Evolutionary conservation across 2,797 vertebrate genomes (phyloP).

Genomic region (Hypotaenidia okinawae): DNA sequence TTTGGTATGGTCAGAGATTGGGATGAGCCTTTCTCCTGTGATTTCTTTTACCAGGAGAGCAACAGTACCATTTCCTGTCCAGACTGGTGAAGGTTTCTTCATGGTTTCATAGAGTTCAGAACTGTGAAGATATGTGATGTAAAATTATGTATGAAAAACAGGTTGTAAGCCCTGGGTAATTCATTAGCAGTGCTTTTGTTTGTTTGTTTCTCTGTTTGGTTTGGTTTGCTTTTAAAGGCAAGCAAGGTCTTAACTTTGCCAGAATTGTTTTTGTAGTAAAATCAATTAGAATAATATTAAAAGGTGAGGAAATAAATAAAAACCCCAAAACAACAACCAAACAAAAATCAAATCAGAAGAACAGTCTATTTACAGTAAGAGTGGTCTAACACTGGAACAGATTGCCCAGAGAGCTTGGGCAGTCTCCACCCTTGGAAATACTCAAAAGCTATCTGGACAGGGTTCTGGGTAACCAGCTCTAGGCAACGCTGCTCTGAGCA

Average conservation of each 20-base stretch:
- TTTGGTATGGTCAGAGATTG: background rate
- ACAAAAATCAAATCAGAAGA: rapidly evolving
- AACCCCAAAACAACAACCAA: too few species aligned
- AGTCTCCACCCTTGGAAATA: background rate
- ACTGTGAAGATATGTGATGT: background rate
- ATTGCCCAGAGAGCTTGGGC: background rate
- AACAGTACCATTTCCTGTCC: background rate
- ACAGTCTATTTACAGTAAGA: background rate
- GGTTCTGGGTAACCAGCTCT: background rate
- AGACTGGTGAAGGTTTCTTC: background rate
- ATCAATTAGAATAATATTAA: background rate
- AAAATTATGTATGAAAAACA: background rate
- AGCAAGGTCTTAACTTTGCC: background rate
- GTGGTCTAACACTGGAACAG: background rate
- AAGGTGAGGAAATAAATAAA: background rate
- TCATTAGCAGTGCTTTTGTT: background rate
- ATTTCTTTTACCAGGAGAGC: background rate
- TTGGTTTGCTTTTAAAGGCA: background rate
- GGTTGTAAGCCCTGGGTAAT: background rate
- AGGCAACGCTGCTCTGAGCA: background rate
- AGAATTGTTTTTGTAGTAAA: background rate
- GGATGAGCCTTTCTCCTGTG: background rate
- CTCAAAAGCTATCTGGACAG: background rate
- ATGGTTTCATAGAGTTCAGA: background rate
- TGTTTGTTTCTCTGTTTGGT: background rate